A percentile compares a stretch with the other conserved stretches of the same genome.
phyloP scores from a whole-genome alignment of 2,797 vertebrate species.

The Pseudochirops cupreus region DNA sequence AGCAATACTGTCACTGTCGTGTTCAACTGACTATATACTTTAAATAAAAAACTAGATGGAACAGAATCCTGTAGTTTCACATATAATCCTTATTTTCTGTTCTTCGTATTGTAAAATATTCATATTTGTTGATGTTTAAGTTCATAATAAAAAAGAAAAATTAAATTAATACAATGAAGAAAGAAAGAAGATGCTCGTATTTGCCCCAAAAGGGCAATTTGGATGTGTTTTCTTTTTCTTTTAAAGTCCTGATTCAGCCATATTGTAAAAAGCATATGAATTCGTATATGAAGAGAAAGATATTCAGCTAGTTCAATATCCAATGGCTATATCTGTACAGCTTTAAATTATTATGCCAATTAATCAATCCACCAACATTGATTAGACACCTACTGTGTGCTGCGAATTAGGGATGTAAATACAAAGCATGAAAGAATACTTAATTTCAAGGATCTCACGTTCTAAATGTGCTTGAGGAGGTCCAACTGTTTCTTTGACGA shows the following conservation, averaged over 20 bases:
- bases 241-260: conserved; percentile 25
- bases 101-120: background rate
- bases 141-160: background rate
- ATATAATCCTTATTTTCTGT: background rate
- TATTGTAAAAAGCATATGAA: conserved; percentile 54
- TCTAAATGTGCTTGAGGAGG: background rate
- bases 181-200: background rate
- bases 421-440: background rate
- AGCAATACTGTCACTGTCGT: background rate
- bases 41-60: background rate
- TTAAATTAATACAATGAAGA: background rate
- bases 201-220: background rate
- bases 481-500: conserved; percentile 29
- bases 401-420: background rate
- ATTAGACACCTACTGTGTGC: background rate
- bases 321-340: background rate
- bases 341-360: conserved; percentile 25
- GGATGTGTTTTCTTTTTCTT: conserved; percentile 51
- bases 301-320: conserved; percentile 25
- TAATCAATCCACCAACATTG: background rate
- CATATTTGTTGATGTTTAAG: background rate
- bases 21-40: background rate
- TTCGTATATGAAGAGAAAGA: conserved; percentile 45
- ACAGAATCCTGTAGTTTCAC: background rate
- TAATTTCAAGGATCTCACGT: background rate